Evolutionary conservation across 2,113 vertebrate species (phyloP), one percentile per base, ranked within the genome.

Genomic region (Pygoscelis antarcticus): DNA sequence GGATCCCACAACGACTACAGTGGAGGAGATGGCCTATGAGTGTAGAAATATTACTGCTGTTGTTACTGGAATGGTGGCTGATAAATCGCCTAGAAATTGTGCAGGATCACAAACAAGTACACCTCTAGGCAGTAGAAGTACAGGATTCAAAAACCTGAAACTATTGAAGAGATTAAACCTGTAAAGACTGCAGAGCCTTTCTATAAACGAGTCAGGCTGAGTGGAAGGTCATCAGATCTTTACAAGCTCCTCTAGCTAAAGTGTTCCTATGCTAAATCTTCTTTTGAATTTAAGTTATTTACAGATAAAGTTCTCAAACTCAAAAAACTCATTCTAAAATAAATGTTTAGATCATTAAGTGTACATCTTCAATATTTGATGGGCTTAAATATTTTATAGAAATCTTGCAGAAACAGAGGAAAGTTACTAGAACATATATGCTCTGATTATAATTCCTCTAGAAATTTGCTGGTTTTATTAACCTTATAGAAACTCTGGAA

Each of bases 341-440:
- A 80, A 93, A 74, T 7, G 7, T 91, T 93, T 88, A 89, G 87
- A 79, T 96, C 44, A 85, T 83, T 95, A 96, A 93, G 44, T 34
- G 72, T 76, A 8, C n/a, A 18, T 3, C 26, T 88, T 97, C 70
- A 92, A 85, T 96, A 91, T 91, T 96, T 95, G 62, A 97, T 90
- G 89, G n/a, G 34, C 81, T 95, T 96, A 80, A 97, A 97, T 97
- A 94, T 95, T 97, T 97, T 72, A 95, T 72, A 69, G 40, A 92
- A 91, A 75, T 87, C 47, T 94, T 83, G 30, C 3, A 11, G 94
- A 93, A 97, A 83, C 40, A 58, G 64, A 68, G 20, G 44, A 91
- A 95, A 91, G 25, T 69, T 96, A 66, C 91, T 80, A 57, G 89
- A 91, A 97, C 68, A 47, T 76, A 84, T 60, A 83, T 74, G 52